Evolutionary conservation across 92 coral and sea anemone genomes (phyloP).

Genomic region (Metridium senile): DNA sequence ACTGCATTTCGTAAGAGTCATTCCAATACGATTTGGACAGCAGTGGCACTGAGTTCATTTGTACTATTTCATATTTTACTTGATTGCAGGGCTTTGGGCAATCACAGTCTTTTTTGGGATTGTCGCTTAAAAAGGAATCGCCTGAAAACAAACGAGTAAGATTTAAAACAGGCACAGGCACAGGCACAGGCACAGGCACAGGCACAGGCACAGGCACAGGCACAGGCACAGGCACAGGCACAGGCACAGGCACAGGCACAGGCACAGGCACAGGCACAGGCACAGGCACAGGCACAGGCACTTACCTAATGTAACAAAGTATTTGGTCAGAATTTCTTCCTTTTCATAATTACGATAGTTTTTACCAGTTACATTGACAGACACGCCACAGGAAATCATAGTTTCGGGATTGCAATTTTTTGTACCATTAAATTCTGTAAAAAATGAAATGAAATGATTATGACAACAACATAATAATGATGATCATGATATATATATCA

Average conservation of each 20-base stretch:
- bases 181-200: not conserved
- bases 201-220: too few relatives aligned
- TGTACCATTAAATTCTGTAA: not conserved
- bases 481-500: too few relatives aligned
- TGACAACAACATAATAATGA: too few relatives aligned
- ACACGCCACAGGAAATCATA: not conserved
- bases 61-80: not conserved
- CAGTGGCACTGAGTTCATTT: not conserved
- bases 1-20: not conserved
- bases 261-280: too few relatives aligned
- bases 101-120: not conserved
- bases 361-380: not conserved
- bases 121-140: not conserved
- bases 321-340: not conserved
- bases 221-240: too few relatives aligned
- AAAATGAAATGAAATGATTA: too few relatives aligned
- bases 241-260: too few relatives aligned
- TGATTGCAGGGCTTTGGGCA: not conserved
- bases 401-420: not conserved
- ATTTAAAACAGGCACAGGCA: not conserved
- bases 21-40: not conserved
- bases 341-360: not conserved
- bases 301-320: not conserved
- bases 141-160: not conserved
- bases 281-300: not conserved